These are phyloP conservation scores for Vicugna pacos DNA, from an alignment of 2,113 vertebrate genomes.

Conservation along the genomic window DNA sequence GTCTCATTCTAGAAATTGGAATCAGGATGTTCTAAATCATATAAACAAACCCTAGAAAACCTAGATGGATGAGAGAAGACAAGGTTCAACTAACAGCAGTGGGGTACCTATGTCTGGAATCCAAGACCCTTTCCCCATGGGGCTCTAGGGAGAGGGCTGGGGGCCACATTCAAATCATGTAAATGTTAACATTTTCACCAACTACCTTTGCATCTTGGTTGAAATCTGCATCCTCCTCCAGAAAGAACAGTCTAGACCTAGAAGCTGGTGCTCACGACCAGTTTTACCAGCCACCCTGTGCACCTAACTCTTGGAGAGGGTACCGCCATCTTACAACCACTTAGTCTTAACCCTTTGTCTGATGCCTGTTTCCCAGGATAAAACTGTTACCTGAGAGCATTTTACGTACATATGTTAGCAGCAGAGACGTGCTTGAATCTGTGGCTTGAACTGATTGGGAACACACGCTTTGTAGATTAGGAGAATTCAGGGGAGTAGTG, in stretches of 20 bases:
- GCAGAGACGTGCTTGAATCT: not conserved
- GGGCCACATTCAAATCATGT: no score
- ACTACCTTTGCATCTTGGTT: not conserved
- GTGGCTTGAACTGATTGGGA: not conserved
- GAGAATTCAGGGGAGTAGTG: not conserved
- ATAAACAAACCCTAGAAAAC: not conserved
- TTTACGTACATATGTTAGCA: not conserved
- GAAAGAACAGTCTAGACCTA: not conserved
- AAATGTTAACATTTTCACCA: not conserved
- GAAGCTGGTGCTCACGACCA: not conserved
- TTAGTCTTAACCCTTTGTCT: not conserved
- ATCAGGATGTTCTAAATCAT: not conserved
- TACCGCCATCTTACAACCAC: not conserved
- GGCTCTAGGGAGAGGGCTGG: not conserved
- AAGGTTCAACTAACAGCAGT: not conserved
- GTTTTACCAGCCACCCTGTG: not conserved
- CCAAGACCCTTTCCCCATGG: not conserved
- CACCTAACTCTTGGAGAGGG: not conserved
- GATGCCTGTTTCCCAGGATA: not conserved
- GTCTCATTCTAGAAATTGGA: not conserved
- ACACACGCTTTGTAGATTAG: conserved; percentile 6
- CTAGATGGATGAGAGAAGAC: fast-evolving
- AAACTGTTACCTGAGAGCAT: not conserved
- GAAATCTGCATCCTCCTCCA: not conserved
- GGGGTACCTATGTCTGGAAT: no score